Conservation (phyloP, 2,797 vertebrate genomes). For the Silurus aristotelis region DNA sequence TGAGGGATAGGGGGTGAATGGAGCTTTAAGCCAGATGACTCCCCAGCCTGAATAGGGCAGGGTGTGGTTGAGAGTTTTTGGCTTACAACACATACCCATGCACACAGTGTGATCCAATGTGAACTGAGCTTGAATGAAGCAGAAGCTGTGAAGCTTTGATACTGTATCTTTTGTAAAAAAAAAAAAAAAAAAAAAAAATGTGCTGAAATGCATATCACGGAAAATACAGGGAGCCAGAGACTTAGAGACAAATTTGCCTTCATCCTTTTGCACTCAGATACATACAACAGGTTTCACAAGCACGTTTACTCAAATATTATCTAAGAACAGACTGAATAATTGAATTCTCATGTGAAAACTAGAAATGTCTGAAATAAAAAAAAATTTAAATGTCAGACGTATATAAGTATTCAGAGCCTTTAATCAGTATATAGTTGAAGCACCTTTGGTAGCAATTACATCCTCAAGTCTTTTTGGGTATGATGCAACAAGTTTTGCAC, state of each 20-base stretch:
- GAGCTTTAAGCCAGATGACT: background rate
- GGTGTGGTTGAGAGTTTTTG: background rate
- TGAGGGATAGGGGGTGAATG: background rate
- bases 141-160: background rate
- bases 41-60: background rate
- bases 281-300: background rate
- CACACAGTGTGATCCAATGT: background rate
- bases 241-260: background rate
- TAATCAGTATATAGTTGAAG: no score
- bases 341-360: background rate
- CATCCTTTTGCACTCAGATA: background rate
- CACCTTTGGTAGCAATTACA: no score
- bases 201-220: background rate
- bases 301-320: background rate
- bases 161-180: background rate
- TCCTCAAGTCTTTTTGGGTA: no score
- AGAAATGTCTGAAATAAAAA: no score
- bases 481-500: no score
- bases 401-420: no score
- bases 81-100: background rate
- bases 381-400: no score
- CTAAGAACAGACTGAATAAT: background rate
- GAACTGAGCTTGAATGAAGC: background rate
- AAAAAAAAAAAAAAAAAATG: background rate
- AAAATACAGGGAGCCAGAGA: background rate